A percentile compares a stretch with the other conserved stretches of the same genome.
Conservation (phyloP, 2,888 invertebrate species). For the Dryococelus australis region DNA sequence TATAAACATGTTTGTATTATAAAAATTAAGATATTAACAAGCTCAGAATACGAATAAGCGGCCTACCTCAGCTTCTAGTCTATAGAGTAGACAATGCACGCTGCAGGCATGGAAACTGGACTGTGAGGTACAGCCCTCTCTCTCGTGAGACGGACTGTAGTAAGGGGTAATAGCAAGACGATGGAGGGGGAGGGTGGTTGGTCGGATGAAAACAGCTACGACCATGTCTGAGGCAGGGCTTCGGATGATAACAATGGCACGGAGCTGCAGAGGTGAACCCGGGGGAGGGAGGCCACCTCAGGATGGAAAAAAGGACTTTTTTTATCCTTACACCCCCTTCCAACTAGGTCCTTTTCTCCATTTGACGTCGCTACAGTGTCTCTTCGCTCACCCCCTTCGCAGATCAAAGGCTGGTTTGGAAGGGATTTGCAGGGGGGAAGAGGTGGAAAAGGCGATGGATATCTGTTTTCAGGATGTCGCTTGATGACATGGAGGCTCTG, state of each 20-base stretch:
- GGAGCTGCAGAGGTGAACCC: neutral
- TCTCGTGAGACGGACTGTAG: too few relatives aligned
- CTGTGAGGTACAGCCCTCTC: too few relatives aligned
- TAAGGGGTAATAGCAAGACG: neutral
- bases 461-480: neutral
- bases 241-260: neutral
- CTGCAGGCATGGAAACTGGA: too few relatives aligned
- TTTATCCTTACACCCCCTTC: neutral
- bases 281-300: too few relatives aligned
- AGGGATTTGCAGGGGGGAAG: neutral
- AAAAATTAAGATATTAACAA: too few relatives aligned
- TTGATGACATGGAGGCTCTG: too few relatives aligned
- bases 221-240: too few relatives aligned
- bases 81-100: too few relatives aligned
- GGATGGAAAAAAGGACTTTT: neutral
- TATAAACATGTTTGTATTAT: too few relatives aligned
- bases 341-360: neutral
- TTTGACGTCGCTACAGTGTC: neutral
- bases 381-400: neutral
- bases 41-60: too few relatives aligned
- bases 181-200: neutral
- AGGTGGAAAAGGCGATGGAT: neutral
- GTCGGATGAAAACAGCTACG: neutral
- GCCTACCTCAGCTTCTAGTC: too few relatives aligned
- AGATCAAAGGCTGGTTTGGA: neutral